A percentile compares a stretch with the other conserved stretches of the same genome.
phyloP scores from a whole-genome alignment of 2,888 invertebrate species.

The Sphaerophoria rueppellii region DNA sequence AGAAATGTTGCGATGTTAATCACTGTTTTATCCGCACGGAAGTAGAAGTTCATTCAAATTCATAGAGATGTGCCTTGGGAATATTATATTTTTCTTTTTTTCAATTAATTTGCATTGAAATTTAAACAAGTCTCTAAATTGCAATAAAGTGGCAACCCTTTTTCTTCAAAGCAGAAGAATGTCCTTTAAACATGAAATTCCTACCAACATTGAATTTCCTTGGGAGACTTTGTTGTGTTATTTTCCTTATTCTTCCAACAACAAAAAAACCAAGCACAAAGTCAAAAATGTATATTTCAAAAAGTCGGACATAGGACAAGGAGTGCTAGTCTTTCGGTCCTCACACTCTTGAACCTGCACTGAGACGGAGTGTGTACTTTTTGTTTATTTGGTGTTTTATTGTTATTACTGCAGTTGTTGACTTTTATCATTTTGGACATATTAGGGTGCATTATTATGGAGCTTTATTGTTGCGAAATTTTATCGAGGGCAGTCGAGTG shows the following conservation, averaged over 20 bases:
- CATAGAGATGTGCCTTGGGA: too few species aligned
- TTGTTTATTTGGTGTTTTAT: constrained; percentile 73
- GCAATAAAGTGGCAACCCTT: constrained; percentile 6
- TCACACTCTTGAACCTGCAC: background rate
- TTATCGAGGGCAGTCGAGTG: constrained; percentile 55
- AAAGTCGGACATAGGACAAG: too few species aligned
- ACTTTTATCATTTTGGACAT: constrained; percentile 72
- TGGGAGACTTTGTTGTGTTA: constrained; percentile 15
- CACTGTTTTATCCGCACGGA: too few species aligned
- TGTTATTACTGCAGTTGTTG: constrained; percentile 74
- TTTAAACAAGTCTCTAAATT: background rate
- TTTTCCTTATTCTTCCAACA: background rate
- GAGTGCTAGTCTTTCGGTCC: background rate
- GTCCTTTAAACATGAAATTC: constrained; percentile 19
- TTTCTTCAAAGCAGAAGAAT: constrained; percentile 7
- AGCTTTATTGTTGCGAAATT: constrained; percentile 55
- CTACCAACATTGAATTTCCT: constrained; percentile 42
- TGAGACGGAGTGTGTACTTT: constrained; percentile 63
- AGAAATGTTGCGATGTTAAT: too few species aligned
- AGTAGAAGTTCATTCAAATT: too few species aligned
- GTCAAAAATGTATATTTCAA: background rate
- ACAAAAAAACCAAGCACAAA: background rate
- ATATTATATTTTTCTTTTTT: too few species aligned
- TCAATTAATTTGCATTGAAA: too few species aligned
- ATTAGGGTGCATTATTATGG: constrained; percentile 70